phyloP scores from a whole-genome alignment of 2,888 invertebrate genomes.

The Drosophila nigricruria region DNA sequence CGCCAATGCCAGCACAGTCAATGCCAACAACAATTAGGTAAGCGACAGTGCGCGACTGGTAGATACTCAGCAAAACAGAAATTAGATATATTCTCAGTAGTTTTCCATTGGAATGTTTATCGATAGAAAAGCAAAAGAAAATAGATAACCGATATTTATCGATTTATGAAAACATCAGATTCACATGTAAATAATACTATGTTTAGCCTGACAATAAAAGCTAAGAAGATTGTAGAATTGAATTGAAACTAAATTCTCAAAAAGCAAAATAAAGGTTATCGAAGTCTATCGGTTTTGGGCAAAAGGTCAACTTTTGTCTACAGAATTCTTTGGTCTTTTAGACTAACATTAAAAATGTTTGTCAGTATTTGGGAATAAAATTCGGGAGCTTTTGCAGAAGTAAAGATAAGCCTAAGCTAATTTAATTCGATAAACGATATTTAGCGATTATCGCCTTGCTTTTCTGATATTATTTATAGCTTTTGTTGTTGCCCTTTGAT shows the following conservation, averaged over 20 bases:
- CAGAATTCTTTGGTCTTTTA: too few relatives aligned
- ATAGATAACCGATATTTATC: neutral
- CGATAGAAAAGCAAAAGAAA: too few relatives aligned
- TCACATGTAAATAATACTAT: too few relatives aligned
- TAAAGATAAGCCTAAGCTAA: neutral
- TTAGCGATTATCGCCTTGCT: neutral
- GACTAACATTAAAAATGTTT: too few relatives aligned
- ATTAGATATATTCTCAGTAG: neutral
- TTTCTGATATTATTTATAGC: neutral
- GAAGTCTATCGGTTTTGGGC: neutral
- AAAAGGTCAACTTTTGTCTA: neutral
- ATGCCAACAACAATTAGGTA: conserved; percentile 31
- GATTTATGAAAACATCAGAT: neutral
- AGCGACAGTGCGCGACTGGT: neutral
- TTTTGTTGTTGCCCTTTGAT: neutral
- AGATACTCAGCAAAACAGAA: neutral
- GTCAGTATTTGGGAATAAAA: too few relatives aligned
- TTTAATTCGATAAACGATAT: neutral
- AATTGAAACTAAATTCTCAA: neutral
- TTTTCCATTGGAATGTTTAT: too few relatives aligned
- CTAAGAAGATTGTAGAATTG: too few relatives aligned
- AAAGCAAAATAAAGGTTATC: neutral
- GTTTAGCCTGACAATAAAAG: too few relatives aligned
- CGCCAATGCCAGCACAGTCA: conserved; percentile 51
- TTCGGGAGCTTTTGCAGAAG: too few relatives aligned